A percentile compares a stretch with the other conserved stretches of the same genome.
Evolutionary conservation across 2,888 invertebrate genomes (phyloP).

Genomic region (Ochlodes sylvanus): DNA sequence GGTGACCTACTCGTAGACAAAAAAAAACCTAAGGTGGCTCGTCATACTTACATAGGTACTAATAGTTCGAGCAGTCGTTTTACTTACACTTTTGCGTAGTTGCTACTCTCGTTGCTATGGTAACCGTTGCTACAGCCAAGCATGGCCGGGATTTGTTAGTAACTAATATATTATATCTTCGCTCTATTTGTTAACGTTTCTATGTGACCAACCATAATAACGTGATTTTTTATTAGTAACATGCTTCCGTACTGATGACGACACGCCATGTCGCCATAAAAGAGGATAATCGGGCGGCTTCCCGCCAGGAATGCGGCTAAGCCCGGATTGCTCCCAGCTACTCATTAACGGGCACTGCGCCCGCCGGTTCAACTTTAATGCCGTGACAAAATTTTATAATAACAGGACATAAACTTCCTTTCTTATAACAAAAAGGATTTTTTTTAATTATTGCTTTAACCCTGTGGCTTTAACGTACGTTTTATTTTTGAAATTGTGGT

Average conservation of each 20-base stretch:
- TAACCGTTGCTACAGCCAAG: no score
- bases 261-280: slow-evolving; percentile 31
- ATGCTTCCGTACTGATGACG: slow-evolving; percentile 28
- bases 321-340: slow-evolving; percentile 39
- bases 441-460: neutral
- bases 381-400: slow-evolving; percentile 37
- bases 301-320: slow-evolving; percentile 46
- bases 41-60: no score
- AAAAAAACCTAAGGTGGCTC: no score
- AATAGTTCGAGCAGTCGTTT: no score
- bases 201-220: slow-evolving; percentile 2
- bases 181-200: no score
- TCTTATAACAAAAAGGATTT: neutral
- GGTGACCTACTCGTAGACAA: no score
- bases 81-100: no score
- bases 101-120: no score
- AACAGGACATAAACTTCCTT: slow-evolving; percentile 7
- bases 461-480: no score
- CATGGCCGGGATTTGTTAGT: no score
- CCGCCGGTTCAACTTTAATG: slow-evolving; percentile 41
- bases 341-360: slow-evolving; percentile 18
- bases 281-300: slow-evolving; percentile 31
- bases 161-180: no score
- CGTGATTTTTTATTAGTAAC: slow-evolving; percentile 24
- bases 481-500: no score